Evolutionary conservation across 1,140 invertebrate species (phyloP).

Genomic region (Asbolus verrucosus): DNA sequence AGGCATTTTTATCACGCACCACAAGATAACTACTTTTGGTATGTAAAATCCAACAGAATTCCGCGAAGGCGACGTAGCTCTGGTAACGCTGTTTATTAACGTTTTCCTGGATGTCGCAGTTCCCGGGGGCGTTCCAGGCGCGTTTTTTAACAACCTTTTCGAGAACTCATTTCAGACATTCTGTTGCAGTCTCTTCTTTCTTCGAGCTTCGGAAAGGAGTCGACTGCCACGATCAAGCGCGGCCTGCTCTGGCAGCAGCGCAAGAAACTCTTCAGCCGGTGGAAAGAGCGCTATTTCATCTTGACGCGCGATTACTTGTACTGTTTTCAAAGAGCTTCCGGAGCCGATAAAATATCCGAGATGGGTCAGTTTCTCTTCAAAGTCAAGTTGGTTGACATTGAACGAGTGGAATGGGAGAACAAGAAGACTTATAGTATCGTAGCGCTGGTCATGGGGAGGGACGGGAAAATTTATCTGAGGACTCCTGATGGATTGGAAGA

Average conservation of each 20-base stretch:
- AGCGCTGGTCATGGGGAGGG: slow-evolving; percentile 66
- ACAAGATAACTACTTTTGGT: slow-evolving; percentile 37
- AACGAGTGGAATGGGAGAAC: slow-evolving; percentile 75
- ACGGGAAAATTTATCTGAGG: slow-evolving; percentile 71
- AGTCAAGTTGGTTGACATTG: slow-evolving; percentile 76
- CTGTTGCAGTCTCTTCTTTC: slow-evolving; percentile 66
- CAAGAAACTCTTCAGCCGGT: slow-evolving; percentile 75
- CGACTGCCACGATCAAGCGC: slow-evolving; percentile 70
- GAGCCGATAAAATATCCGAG: slow-evolving; percentile 73
- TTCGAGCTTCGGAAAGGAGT: slow-evolving; percentile 57
- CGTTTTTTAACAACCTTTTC: no score
- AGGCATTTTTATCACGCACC: slow-evolving; percentile 33
- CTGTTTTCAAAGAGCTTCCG: slow-evolving; percentile 75
- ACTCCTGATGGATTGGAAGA: slow-evolving; percentile 70
- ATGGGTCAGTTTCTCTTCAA: slow-evolving; percentile 81
- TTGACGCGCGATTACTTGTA: slow-evolving; percentile 77
- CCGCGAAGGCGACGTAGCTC: slow-evolving; percentile 12
- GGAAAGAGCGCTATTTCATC: slow-evolving; percentile 80
- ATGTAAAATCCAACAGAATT: slow-evolving; percentile 35
- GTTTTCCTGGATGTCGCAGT: slow-evolving; percentile 24
- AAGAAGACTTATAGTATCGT: slow-evolving; percentile 72
- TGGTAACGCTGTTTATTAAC: slow-evolving; percentile 27
- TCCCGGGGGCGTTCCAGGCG: slow-evolving; percentile 10
- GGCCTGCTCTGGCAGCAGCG: slow-evolving; percentile 77
- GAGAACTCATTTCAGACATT: no score